Evolutionary conservation across 2,888 invertebrate species (phyloP), one percentile per base, ranked within the genome.

Genomic region (Trissolcus japonicus): DNA sequence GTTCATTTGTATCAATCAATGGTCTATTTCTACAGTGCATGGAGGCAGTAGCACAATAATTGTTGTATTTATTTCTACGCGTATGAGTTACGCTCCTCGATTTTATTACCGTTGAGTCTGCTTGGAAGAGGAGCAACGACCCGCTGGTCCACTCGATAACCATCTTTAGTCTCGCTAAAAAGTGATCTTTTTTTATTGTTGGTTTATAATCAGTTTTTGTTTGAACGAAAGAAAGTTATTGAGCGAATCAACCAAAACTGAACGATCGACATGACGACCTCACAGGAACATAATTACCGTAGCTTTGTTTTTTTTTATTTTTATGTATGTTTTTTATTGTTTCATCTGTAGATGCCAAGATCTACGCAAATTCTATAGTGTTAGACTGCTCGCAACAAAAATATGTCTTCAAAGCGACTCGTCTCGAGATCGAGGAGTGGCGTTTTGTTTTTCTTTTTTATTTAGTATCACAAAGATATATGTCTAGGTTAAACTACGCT

Each of bases 381-480:
- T 35, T 72, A 73, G 60, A 68, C 54, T 67, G 61, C 21, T 72
- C 43, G 56, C 65, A 78, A 78, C 65, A 78, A 74, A 78, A 75
- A 74, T 78, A 65, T 79, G 65, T 62, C 50, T 75, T 79, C 60
- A 73, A 82, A 81, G 81, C 82, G 76, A 79, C 74, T 80, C 80
- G 77, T 75, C 72, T 78, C 79, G 78, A 76, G 59, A 80, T 81
- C 80, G 79, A 83, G 83, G 82, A 84, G 84, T 82, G 80, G 80
- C 76, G 53, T 76, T 82, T 40, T 40, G 11, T 51, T 51, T 51
- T 14, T 46, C 0, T 46, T 11, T 73, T 69, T 79, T 61, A 83
- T 79, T 83, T 85, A 83, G 80, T 87, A 87, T 87, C 87, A 87
- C 76, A 87, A 86, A 86, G 82, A 84, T 82, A 84, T 76, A 84